Evolutionary conservation across 2,797 vertebrate species (phyloP), one percentile per base, ranked within the genome.

Genomic region (Chelidonichthys spinosus): DNA sequence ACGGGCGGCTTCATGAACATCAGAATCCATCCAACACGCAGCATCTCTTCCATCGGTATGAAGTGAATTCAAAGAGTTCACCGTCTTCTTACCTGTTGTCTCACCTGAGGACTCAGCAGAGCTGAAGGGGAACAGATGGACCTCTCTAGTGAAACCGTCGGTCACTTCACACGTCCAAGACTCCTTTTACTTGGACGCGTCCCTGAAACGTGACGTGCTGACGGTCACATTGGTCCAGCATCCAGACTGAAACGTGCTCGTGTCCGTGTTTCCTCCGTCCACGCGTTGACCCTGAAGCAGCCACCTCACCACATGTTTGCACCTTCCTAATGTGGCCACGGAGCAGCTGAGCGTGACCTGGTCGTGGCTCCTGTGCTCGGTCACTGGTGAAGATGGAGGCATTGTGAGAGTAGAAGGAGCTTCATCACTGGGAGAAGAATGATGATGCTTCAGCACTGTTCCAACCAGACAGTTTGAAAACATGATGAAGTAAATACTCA

Each of bases 251-350:
- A 53, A 54, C 3, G 8, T 42, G 4, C 1, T 58, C 2, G 63
- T 0, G 7, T 46, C 39, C 5, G 0, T 6, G 15, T 25, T 25
- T 25, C 25, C 25, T 25, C 25, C 25, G 25, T 25, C 25, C 25
- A 43, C 0, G 0, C 36, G 5, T 59, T 36, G 0, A 32, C 10
- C 47, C 10, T 42, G 55, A 74, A 69, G 4, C 49, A 53, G 7
- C 77, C 73, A 74, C 44, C 35, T 70, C 69, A 77, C 61, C 47
- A 0, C 53, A 40, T 11, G 1, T 9, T 0, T 0, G n/a, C 56
- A 68, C 0, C 0, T 0, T 4, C 0, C 5, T 25, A 2, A 25
- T 25, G 25, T 25, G 25, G 25, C 25, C 25, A 25, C 25, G 25
- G 25, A 25, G 25, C 25, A 25, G 25, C 25, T 25, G 25, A 25